A percentile compares a stretch with the other conserved stretches of the same genome.
Evolutionary conservation across 2,888 invertebrate species (phyloP).

Genomic region (Empis livida): DNA sequence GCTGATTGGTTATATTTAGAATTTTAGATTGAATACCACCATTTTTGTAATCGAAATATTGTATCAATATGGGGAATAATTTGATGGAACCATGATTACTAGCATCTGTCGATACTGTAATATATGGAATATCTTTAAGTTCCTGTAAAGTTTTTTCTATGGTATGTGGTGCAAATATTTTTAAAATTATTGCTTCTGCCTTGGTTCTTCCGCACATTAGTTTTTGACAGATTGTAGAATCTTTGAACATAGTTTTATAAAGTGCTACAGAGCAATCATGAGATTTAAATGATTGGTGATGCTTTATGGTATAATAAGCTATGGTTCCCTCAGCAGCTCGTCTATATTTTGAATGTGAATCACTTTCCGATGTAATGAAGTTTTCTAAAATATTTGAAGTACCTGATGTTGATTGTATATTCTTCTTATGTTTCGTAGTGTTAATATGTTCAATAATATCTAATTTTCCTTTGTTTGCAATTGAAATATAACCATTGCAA

Average conservation of each 20-base stretch:
- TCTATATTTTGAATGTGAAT: background rate
- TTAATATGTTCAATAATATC: background rate
- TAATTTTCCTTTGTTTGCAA: background rate
- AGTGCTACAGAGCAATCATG: background rate
- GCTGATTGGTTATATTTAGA: no score
- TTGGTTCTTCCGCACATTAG: background rate
- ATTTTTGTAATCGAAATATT: background rate
- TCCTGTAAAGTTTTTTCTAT: background rate
- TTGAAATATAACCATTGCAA: background rate
- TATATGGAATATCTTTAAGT: background rate
- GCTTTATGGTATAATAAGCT: background rate
- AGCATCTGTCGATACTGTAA: slow-evolving; percentile 1
- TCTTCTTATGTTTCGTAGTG: background rate
- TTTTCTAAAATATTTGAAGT: background rate
- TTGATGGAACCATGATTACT: slow-evolving; percentile 2
- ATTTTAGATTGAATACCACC: no score
- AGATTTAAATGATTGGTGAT: slow-evolving; percentile 1
- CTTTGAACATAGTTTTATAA: no score
- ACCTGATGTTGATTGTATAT: background rate
- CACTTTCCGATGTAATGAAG: no score
- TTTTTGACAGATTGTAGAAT: background rate
- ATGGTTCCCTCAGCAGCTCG: slow-evolving; percentile 2
- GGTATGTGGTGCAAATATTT: no score
- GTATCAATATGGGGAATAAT: background rate
- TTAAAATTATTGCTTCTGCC: background rate